These are phyloP conservation scores for Pantala flavescens DNA, from an alignment of 1,140 invertebrate species.

Conservation along the genomic window DNA sequence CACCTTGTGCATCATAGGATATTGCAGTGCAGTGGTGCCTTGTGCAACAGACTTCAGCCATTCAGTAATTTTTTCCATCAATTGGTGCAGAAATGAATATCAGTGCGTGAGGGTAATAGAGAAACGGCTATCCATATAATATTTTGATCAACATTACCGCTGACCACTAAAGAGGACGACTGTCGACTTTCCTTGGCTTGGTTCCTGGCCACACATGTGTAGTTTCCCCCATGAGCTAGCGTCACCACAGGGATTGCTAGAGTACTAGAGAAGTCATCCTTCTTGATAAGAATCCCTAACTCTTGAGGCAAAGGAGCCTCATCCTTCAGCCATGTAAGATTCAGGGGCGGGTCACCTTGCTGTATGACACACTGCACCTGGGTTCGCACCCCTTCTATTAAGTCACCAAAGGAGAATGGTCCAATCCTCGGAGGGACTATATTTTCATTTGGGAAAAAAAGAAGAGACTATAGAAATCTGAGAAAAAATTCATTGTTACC, in stretches of 20 bases:
- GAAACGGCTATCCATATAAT: not conserved
- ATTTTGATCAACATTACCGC: slow-evolving; percentile 33
- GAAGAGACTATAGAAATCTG: not conserved
- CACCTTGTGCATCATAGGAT: too few relatives aligned
- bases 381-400: slow-evolving; percentile 41
- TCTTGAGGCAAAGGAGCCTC: slow-evolving; percentile 23
- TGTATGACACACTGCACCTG: slow-evolving; percentile 42
- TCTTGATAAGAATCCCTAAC: slow-evolving; percentile 17
- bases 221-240: slow-evolving; percentile 34
- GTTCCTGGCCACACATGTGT: slow-evolving; percentile 35
- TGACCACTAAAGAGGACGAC: slow-evolving; percentile 38
- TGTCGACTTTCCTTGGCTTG: slow-evolving; percentile 31
- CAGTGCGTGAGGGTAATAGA: not conserved
- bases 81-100: not conserved
- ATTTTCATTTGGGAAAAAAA: not conserved
- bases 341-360: slow-evolving; percentile 35
- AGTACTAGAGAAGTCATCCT: slow-evolving; percentile 26
- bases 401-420: slow-evolving; percentile 29
- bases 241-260: slow-evolving; percentile 30
- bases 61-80: not conserved
- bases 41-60: not conserved
- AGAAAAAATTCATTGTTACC: slow-evolving; percentile 30
- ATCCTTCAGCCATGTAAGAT: slow-evolving; percentile 39
- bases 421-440: slow-evolving; percentile 40
- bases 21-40: not conserved